Base-by-base conservation (phyloP, 2,797 vertebrate genomes). In the Chromobotia macracanthus region DNA sequence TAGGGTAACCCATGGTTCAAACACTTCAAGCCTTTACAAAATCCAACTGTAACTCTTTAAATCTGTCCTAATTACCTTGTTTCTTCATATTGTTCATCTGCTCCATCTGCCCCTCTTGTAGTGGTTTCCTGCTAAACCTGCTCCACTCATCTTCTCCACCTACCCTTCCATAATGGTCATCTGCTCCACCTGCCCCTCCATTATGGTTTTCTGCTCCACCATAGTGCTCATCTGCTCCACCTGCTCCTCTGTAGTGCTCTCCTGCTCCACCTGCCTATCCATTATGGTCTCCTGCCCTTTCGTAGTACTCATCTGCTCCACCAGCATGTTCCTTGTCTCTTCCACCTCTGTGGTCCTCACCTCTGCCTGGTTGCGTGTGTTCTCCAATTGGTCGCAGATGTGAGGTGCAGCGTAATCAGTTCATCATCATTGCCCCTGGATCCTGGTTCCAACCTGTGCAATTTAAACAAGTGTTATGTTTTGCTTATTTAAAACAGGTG, bases 371-470 rank as follows among this genome's bases (percentile, higher is more conserved):
- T 5, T 63, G 15, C 53, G 23, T 60, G 70, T 72, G 51, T 58
- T 38, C 51, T 44, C 69, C 50, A 56, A 35, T 35, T 18, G 13
- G 28, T 56, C 28, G 31, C 48, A 31, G 48, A 8, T 70, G 68
- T 70, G 68, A 71, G 51, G 4, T 71, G 28, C 28, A 71, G 69
- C 2, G 8, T 61, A 23, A 21, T 28, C 60, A 60, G 41, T 41
- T 75, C 38, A 21, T 56, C 69, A n/a, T 72, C 70, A 72, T 56
- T 63, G 56, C 8, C 61, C 51, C 58, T 66, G 63, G 60, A 76
- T 67, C 50, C 25, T 67, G 48, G 74, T 10, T 67, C 63, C 63
- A 76, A 18, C 64, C 63, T 67, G 63, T 53, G 74, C 46, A 56
- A 56, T 9, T 53, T 77, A 50, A 55, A 55, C 25, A 65, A 51